Conservation (phyloP, 2,888 invertebrate genomes). For the Tinea semifulvella region DNA sequence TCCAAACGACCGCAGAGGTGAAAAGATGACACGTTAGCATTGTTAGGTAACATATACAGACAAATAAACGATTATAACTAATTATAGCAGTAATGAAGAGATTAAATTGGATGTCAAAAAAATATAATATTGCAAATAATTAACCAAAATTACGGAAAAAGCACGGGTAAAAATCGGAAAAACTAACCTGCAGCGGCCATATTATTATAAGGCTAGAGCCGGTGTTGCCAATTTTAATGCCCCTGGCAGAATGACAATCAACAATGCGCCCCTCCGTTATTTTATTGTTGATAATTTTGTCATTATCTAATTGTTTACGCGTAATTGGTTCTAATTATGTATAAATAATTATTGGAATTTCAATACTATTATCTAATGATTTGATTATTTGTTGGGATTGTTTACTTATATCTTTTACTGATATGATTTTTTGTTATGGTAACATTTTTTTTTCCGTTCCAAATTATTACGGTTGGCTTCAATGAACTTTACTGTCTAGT, state of each 20-base stretch:
- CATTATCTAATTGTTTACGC: neutral
- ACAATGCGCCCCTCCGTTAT: constrained; percentile 5
- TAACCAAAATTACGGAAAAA: constrained; percentile 15
- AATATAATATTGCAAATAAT: constrained; percentile 13
- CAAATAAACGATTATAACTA: neutral
- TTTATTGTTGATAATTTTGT: neutral
- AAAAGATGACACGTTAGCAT: constrained; percentile 66
- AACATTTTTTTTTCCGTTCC: too few species aligned
- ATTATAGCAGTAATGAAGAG: neutral
- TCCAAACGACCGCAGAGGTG: constrained; percentile 61
- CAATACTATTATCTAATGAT: too few species aligned
- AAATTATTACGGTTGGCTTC: too few species aligned
- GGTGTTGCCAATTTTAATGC: constrained; percentile 43
- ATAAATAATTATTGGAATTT: too few species aligned
- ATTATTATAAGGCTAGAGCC: constrained; percentile 68
- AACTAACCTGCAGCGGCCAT: constrained; percentile 80
- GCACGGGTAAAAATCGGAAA: constrained; percentile 42
- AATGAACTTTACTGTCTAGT: too few species aligned
- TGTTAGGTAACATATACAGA: constrained; percentile 39
- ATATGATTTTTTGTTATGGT: too few species aligned
- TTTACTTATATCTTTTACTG: too few species aligned
- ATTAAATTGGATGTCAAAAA: constrained; percentile 9
- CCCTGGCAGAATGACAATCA: constrained; percentile 1
- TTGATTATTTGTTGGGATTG: too few species aligned
- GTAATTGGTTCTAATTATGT: neutral